Conservation (phyloP, 2,113 vertebrate genomes). For the Coryphaenoides rupestris region DNA sequence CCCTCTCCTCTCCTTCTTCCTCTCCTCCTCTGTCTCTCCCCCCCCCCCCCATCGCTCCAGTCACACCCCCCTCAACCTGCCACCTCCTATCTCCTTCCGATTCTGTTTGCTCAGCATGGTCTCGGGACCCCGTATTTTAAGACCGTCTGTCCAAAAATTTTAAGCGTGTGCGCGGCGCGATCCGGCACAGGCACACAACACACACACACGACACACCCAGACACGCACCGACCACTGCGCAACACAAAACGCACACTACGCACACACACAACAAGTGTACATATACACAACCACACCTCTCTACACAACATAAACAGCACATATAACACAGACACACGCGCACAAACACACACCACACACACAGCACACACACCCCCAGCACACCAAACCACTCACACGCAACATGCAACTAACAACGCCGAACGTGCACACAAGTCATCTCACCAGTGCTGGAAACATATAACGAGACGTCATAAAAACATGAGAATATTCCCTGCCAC, state of each 20-base stretch:
- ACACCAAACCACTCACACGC: no score
- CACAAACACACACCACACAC: no score
- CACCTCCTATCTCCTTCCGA: constrained; percentile 46
- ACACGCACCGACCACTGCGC: no score
- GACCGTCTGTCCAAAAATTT: constrained; percentile 51
- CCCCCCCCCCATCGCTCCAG: constrained; percentile 45
- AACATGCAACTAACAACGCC: no score
- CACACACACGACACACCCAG: background rate
- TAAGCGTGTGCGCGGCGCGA: constrained; percentile 15
- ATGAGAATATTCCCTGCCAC: no score
- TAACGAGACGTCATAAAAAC: no score
- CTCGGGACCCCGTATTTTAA: constrained; percentile 58
- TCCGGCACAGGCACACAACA: background rate
- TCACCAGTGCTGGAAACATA: no score
- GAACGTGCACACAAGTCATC: no score
- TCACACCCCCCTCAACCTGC: constrained; percentile 35
- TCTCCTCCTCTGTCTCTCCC: background rate
- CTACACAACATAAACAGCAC: constrained; percentile 23
- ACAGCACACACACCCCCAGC: no score
- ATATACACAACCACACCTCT: no score
- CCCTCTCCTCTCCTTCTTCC: constrained; percentile 3
- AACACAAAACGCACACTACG: background rate
- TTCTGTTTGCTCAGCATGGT: no score
- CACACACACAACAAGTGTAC: background rate
- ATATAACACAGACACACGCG: no score